Conservation (phyloP, 2,113 vertebrate genomes). For the Thalassarche chlororhynchos region DNA sequence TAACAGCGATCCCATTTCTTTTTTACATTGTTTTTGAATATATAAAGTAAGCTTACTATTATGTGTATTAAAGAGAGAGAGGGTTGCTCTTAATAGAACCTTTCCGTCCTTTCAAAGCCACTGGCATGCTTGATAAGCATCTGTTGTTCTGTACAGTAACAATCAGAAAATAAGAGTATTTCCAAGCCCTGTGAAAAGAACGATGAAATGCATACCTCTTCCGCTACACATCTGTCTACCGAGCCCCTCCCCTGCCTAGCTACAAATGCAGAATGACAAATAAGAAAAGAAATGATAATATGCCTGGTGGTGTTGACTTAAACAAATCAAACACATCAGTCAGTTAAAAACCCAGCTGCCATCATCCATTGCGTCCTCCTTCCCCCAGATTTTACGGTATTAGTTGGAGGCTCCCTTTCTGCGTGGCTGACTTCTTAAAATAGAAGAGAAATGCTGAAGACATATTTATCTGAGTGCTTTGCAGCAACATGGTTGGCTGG, state of each 20-base stretch:
- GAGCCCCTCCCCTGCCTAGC: slow-evolving; percentile 13
- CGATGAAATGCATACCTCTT: not conserved
- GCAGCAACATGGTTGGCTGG: not conserved
- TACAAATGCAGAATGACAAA: slow-evolving; percentile 50
- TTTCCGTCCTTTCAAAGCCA: slow-evolving; percentile 38
- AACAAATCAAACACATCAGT: slow-evolving; percentile 35
- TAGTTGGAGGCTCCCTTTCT: not conserved
- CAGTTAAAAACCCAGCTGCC: not conserved
- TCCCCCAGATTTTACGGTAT: not conserved
- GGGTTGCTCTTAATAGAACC: slow-evolving; percentile 12
- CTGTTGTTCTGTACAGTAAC: not conserved
- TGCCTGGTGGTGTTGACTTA: not conserved
- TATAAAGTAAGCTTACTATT: slow-evolving; percentile 6
- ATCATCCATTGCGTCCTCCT: not conserved
- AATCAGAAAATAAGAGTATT: slow-evolving; percentile 48
- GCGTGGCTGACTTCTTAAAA: slow-evolving; percentile 12
- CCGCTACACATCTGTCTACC: not conserved
- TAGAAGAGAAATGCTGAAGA: slow-evolving; percentile 29
- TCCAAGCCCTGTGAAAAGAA: not conserved
- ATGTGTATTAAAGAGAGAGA: not conserved
- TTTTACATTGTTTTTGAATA: slow-evolving; percentile 19
- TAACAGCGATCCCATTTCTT: not conserved
- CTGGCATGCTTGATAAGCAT: not conserved
- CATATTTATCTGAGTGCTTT: slow-evolving; percentile 24
- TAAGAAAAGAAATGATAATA: slow-evolving; percentile 27